These are phyloP conservation scores for Tychaedon coryphoeus DNA, from an alignment of 2,113 vertebrate genomes.

Conservation along the genomic window DNA sequence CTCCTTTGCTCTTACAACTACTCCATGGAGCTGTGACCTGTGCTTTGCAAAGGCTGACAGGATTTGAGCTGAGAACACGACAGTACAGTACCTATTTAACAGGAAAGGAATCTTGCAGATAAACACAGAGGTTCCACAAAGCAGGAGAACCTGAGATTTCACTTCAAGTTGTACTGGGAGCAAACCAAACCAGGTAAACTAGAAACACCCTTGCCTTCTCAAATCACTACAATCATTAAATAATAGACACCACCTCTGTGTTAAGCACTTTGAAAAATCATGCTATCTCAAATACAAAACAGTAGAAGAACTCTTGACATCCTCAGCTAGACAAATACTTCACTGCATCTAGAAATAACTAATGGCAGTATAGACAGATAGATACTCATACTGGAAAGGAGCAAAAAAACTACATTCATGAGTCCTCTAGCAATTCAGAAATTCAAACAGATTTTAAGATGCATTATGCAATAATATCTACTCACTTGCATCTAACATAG, in stretches of 20 bases:
- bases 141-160: neutral
- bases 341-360: neutral
- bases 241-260: neutral
- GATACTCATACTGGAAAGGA: neutral
- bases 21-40: neutral
- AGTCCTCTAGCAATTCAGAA: neutral
- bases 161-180: neutral
- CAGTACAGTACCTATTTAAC: neutral
- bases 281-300: neutral
- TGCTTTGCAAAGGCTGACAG: neutral
- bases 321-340: neutral
- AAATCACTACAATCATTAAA: neutral
- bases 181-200: neutral
- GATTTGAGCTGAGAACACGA: neutral
- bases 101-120: neutral
- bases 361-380: neutral
- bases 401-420: neutral
- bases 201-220: neutral
- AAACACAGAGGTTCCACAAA: neutral
- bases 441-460: neutral
- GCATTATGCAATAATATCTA: neutral
- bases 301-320: neutral
- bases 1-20: neutral
- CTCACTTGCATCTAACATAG: neutral
- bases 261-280: neutral